Evolutionary conservation across 2,113 vertebrate species (phyloP), one percentile per base, ranked within the genome.

Genomic region (Brienomyrus longianalis): DNA sequence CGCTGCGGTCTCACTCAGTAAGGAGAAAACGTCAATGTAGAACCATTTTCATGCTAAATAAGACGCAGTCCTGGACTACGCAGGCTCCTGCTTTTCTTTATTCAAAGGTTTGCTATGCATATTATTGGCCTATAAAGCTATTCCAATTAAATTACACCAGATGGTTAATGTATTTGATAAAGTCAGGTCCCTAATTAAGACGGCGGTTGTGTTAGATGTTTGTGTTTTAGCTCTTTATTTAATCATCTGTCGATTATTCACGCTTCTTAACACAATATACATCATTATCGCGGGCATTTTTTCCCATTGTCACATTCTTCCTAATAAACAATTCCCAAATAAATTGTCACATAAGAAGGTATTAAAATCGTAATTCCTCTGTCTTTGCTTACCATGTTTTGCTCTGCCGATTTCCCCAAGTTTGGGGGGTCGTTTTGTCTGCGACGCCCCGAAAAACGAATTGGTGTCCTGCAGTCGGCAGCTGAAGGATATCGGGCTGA

Each of bases 391-490:
- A 98, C 98, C 98, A 97, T 97, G 94, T 95, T 99, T 99, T 94
- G 97, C 98, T 95, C 98, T 93, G 93, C 98, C 98, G 90, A 98
- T 99, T 96, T 99, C 98, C 91, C 98, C 98, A 84, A 98, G 96
- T 95, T 99, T 99, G 50, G 98, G 98, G 94, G 98, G 98, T 97
- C 98, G 96, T 94, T 99, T 99, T 93, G 95, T 96, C 95, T 99
- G 98, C 94, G 97, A 97, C 92, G 96, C 96, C 91, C 96, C 96
- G 92, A 97, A 99, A 95, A 98, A 99, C 92, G 97, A 96, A 96
- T 95, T 98, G 93, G 97, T 97, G 95, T 99, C 98, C 95, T 99
- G 98, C 92, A 99, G 97, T 93, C 98, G 97, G 95, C 98, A 99
- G 96, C 97, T 98, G 96, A 98, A 99, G 95, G 98, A 97, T 94